A percentile compares a stretch with the other conserved stretches of the same genome.
Conservation (phyloP, 2,113 vertebrate genomes). For the Xenopus borealis region DNA sequence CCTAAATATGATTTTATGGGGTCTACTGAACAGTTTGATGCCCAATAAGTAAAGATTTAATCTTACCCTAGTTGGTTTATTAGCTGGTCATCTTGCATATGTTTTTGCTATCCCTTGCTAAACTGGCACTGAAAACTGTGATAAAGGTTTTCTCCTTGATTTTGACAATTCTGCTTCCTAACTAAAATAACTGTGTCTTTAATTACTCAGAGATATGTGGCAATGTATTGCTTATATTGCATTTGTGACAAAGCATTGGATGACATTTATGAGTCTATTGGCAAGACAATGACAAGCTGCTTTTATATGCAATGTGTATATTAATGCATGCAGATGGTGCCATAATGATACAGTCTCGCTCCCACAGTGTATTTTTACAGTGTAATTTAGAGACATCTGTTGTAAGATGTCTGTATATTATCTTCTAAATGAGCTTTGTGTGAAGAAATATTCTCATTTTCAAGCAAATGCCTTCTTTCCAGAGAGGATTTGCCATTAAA, state of each 20-base stretch:
- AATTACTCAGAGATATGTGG: slow-evolving; percentile 1
- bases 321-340: slow-evolving; percentile 30
- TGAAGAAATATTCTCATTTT: neutral
- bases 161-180: neutral
- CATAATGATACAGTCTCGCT: slow-evolving; percentile 27
- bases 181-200: slow-evolving; percentile 7
- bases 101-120: too few relatives aligned
- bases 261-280: neutral
- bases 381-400: slow-evolving; percentile 26
- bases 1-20: too few relatives aligned
- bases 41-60: too few relatives aligned
- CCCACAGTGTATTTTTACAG: neutral
- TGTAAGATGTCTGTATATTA: slow-evolving; percentile 6
- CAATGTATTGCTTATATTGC: neutral
- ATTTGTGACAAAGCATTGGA: slow-evolving; percentile 7
- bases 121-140: too few relatives aligned
- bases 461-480: slow-evolving; percentile 2
- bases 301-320: slow-evolving; percentile 4
- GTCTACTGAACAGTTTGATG: too few relatives aligned
- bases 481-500: slow-evolving; percentile 14
- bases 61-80: too few relatives aligned
- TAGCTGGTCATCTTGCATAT: too few relatives aligned
- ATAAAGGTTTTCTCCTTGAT: neutral
- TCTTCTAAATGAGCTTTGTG: slow-evolving; percentile 18
- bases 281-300: slow-evolving; percentile 1